These are phyloP conservation scores for Eudemis profundana DNA, from an alignment of 2,888 invertebrate species.

Conservation along the genomic window DNA sequence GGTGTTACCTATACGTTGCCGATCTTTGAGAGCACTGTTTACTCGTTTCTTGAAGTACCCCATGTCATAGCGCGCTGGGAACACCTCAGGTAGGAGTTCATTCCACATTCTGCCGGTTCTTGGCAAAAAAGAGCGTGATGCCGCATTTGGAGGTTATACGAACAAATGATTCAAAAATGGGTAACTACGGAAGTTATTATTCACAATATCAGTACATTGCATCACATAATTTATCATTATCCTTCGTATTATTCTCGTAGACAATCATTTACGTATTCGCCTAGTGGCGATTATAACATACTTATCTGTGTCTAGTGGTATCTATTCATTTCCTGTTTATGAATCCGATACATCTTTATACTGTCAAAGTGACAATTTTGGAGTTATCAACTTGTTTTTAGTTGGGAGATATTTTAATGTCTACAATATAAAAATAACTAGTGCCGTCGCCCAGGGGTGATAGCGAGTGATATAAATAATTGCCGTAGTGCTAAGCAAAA, in stretches of 20 bases:
- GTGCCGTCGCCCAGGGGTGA: constrained; percentile 17
- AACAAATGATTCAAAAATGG: neutral
- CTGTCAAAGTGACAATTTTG: neutral
- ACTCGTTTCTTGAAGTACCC: too few species aligned
- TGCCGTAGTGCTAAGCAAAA: constrained; percentile 26
- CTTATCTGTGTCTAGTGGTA: too few species aligned
- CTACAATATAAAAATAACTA: constrained; percentile 33
- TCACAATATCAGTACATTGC: neutral
- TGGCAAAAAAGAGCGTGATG: too few species aligned
- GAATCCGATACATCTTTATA: constrained; percentile 4
- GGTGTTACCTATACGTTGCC: too few species aligned
- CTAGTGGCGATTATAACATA: too few species aligned
- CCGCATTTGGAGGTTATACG: too few species aligned
- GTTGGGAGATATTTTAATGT: constrained; percentile 26
- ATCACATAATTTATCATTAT: neutral
- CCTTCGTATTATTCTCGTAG: constrained; percentile 14
- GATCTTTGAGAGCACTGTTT: too few species aligned
- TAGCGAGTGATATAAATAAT: constrained; percentile 30
- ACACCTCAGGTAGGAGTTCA: too few species aligned
- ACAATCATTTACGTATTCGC: neutral
- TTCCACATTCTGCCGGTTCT: too few species aligned
- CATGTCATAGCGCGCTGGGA: too few species aligned
- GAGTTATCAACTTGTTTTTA: constrained; percentile 36
- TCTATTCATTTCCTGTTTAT: constrained; percentile 35
- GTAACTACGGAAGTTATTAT: constrained; percentile 8